Evolutionary conservation across 1,140 invertebrate genomes (phyloP).

Genomic region (Cataglyphis hispanica): DNA sequence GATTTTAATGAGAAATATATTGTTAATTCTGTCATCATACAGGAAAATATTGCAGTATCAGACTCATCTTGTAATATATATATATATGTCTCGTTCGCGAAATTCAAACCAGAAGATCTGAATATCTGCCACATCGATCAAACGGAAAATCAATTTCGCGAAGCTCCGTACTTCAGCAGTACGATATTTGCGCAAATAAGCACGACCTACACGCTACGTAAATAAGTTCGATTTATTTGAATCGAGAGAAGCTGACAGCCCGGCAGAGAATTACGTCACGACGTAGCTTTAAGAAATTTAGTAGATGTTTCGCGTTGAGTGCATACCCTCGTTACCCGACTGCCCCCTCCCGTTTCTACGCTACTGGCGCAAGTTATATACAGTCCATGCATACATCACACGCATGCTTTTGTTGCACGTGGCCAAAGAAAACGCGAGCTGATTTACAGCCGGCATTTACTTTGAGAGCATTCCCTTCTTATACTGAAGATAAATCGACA

Average conservation of each 20-base stretch:
- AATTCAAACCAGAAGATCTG: conserved; percentile 31
- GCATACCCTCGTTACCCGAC: conserved; percentile 50
- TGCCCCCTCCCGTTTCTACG: conserved; percentile 30
- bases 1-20: background rate
- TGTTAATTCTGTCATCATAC: conserved; percentile 18
- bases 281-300: conserved; percentile 61
- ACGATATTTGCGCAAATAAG: conserved; percentile 59
- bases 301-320: conserved; percentile 53
- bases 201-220: conserved; percentile 42
- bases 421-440: conserved; percentile 70
- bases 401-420: conserved; percentile 65
- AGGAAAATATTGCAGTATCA: background rate
- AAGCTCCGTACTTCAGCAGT: conserved; percentile 38
- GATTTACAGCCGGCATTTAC: conserved; percentile 75
- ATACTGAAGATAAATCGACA: conserved; percentile 77
- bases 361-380: conserved; percentile 40
- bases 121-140: conserved; percentile 47
- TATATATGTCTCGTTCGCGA: conserved; percentile 14
- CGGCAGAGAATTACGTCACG: conserved; percentile 55
- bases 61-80: conserved; percentile 15
- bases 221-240: conserved; percentile 60
- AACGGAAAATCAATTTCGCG: conserved; percentile 54
- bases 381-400: conserved; percentile 65
- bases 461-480: conserved; percentile 65
- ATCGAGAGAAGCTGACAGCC: conserved; percentile 45